Conservation (phyloP, 2,797 vertebrate species). For the Leptoclinus maculatus region DNA sequence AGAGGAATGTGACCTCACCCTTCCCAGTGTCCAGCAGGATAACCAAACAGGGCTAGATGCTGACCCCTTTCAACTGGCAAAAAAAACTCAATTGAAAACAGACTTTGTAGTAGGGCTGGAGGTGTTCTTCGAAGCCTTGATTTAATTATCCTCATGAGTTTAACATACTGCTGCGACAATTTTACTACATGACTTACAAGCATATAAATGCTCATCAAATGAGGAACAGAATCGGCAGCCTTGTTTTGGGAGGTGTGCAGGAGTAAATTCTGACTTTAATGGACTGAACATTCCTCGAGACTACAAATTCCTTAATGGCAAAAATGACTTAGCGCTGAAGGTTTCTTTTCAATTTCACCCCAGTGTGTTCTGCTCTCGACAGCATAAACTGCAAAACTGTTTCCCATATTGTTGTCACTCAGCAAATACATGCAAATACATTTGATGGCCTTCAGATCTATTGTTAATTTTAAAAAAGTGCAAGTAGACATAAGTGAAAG, state of each 20-base stretch:
- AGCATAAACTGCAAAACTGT: not conserved
- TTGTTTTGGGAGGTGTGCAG: slow-evolving; percentile 35
- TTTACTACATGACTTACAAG: slow-evolving; percentile 76
- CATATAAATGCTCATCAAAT: slow-evolving; percentile 63
- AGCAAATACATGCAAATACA: slow-evolving; percentile 23
- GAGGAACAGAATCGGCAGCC: slow-evolving; percentile 52
- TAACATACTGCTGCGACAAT: slow-evolving; percentile 60
- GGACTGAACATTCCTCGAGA: slow-evolving; percentile 24
- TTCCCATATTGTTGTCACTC: not conserved
- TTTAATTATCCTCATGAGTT: slow-evolving; percentile 71
- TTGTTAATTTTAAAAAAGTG: slow-evolving; percentile 13
- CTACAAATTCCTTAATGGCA: slow-evolving; percentile 3
- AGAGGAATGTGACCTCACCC: slow-evolving; percentile 82
- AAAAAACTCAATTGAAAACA: slow-evolving; percentile 74
- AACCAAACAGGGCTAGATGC: slow-evolving; percentile 68
- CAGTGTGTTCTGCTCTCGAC: slow-evolving; percentile 7
- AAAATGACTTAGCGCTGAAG: slow-evolving; percentile 2
- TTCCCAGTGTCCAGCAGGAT: slow-evolving; percentile 60
- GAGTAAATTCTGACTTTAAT: slow-evolving; percentile 35
- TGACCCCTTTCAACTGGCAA: slow-evolving; percentile 45
- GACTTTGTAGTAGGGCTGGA: slow-evolving; percentile 36
- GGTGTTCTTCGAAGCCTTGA: slow-evolving; percentile 70
- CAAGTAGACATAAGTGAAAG: not conserved
- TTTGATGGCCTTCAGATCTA: slow-evolving; percentile 2
- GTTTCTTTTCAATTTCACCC: slow-evolving; percentile 29